Evolutionary conservation across 2,113 vertebrate genomes (phyloP), one percentile per base, ranked within the genome.

Genomic region (Gasterosteus aculeatus): DNA sequence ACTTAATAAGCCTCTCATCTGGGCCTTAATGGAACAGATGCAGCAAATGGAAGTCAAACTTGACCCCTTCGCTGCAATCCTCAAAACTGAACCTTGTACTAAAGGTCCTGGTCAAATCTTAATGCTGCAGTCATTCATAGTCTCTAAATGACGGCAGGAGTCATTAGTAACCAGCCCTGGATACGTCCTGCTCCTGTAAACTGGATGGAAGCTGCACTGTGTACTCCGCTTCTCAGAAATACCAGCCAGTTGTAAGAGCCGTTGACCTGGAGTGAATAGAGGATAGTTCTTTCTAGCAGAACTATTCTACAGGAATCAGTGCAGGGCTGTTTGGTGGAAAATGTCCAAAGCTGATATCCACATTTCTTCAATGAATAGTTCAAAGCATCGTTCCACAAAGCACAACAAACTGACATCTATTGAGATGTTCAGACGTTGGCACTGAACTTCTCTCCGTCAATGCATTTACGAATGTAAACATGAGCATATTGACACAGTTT

Each of bases 291-390:
- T 74, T 70, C 68, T 69, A 61, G 84, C 78, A 71, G 86, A 87
- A 75, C 77, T 76, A 87, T 91, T 85, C 67, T 62, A 85, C 75
- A 56, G 63, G 63, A 72, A 56, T 67, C 58, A 46, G 56, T 67
- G 58, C 31, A 77, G 69, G 19, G 61, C 35, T 29, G 29, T 46
- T 72, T 60, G 47, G 46, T 68, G 6, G n/a, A 47, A 82, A 75
- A 68, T 75, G 42, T 67, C 33, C 5, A 18, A 12, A 57, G 76
- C 53, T 84, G 67, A 77, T 72, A 63, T 78, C 69, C n/a, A 35
- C 18, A 19, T 69, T 79, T 74, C 38, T 31, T 49, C 12, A 16
- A 12, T 60, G 18, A 62, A 33, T 33, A 33, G 35, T 38, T 38
- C 5, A 75, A 67, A 22, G 58, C 22, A 11, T n/a, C 31, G 18